A percentile compares a stretch with the other conserved stretches of the same genome.
Evolutionary conservation across 2,888 invertebrate genomes (phyloP).

Genomic region (Euproctis similis): DNA sequence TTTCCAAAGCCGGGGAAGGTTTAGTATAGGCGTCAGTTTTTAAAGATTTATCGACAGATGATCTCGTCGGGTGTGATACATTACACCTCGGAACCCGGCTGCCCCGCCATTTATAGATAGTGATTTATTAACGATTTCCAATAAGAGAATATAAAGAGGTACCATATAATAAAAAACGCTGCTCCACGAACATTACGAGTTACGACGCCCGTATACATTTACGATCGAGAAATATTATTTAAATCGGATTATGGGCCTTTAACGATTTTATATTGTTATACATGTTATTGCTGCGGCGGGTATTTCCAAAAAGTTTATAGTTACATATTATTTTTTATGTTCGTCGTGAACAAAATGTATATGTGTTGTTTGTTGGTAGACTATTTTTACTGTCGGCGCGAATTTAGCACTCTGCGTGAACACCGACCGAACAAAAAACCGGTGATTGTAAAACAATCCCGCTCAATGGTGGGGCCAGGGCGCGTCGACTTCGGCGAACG

Average conservation of each 20-base stretch:
- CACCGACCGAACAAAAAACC: constrained; percentile 38
- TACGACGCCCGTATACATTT: constrained; percentile 37
- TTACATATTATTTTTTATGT: constrained; percentile 15
- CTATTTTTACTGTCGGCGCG: constrained; percentile 41
- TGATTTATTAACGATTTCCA: constrained; percentile 54
- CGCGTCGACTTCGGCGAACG: constrained; percentile 18
- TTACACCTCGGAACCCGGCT: constrained; percentile 42
- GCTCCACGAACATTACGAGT: constrained; percentile 30
- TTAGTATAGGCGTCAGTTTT: constrained; percentile 49
- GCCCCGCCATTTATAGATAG: constrained; percentile 36
- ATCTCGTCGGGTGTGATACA: constrained; percentile 44
- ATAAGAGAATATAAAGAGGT: constrained; percentile 56
- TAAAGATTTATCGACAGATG: constrained; percentile 49
- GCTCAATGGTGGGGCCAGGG: too few relatives aligned
- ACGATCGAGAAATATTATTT: constrained; percentile 40
- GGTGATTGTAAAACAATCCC: constrained; percentile 42
- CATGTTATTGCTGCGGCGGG: constrained; percentile 25
- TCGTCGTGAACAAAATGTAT: constrained; percentile 26
- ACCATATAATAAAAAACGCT: constrained; percentile 40
- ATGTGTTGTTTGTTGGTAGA: constrained; percentile 25
- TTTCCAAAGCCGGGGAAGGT: constrained; percentile 30
- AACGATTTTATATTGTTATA: constrained; percentile 38
- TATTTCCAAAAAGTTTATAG: constrained; percentile 25
- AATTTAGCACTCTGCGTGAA: constrained; percentile 52
- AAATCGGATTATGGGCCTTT: constrained; percentile 44